phyloP scores from a whole-genome alignment of 2,888 invertebrate genomes.

The Drosophila pullipes region DNA sequence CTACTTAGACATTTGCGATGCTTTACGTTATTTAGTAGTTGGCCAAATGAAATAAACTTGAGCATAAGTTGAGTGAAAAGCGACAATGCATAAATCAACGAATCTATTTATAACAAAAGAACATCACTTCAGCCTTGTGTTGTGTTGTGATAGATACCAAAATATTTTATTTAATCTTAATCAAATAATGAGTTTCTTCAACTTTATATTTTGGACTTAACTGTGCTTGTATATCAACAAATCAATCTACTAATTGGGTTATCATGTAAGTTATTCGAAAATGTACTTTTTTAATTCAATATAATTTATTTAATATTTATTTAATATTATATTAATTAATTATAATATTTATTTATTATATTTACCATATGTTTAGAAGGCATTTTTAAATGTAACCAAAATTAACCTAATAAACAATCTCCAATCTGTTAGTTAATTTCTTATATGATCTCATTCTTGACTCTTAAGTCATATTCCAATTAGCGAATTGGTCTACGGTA shows the following conservation, averaged over 20 bases:
- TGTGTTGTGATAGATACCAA: not conserved
- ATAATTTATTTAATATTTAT: not conserved
- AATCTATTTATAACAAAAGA: conserved; percentile 3
- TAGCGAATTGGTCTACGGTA: conserved; percentile 49
- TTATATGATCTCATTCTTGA: not conserved
- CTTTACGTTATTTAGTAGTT: conserved; percentile 66
- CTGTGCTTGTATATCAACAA: not conserved
- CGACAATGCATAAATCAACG: conserved; percentile 55
- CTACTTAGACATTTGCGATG: conserved; percentile 71
- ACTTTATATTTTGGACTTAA: not conserved
- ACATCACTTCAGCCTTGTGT: not conserved
- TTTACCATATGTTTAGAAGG: not conserved
- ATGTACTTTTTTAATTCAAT: not conserved
- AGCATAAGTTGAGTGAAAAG: conserved; percentile 48
- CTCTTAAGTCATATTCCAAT: conserved; percentile 19
- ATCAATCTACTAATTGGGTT: not conserved
- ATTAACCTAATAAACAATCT: not conserved
- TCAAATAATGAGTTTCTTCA: not conserved
- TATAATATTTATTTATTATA: no score
- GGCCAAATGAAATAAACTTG: conserved; percentile 53
- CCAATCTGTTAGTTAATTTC: not conserved
- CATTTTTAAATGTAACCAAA: not conserved
- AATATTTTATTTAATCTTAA: not conserved
- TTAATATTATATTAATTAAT: no score
- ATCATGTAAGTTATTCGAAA: not conserved